Conservation (phyloP, 2,113 vertebrate species). For the Peucedramus taeniatus region DNA sequence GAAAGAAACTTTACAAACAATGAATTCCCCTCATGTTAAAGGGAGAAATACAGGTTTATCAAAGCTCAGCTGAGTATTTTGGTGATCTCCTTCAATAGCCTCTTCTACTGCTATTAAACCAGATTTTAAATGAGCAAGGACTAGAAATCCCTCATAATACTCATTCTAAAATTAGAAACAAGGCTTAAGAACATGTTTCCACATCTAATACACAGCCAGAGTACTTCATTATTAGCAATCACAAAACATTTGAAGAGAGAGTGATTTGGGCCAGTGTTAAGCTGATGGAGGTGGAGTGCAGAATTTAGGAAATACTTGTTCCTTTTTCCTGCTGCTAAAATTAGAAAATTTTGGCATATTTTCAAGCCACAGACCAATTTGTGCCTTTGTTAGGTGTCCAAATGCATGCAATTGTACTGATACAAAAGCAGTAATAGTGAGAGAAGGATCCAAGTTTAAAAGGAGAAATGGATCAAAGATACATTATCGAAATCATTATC, state of each 20-base stretch:
- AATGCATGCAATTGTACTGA: background rate
- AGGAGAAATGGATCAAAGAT: background rate
- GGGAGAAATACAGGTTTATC: background rate
- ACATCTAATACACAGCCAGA: background rate
- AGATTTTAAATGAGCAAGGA: background rate
- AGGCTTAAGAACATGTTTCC: background rate
- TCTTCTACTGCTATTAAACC: background rate
- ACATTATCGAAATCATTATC: background rate
- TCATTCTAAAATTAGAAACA: slow-evolving; percentile 20
- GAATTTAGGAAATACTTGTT: slow-evolving; percentile 35
- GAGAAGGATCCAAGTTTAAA: background rate
- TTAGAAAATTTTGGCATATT: slow-evolving; percentile 45
- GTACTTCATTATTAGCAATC: slow-evolving; percentile 49
- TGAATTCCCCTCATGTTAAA: background rate
- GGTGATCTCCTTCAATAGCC: background rate
- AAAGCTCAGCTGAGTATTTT: slow-evolving; percentile 5
- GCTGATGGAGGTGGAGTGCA: background rate
- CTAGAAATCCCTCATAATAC: background rate
- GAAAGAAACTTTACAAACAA: background rate
- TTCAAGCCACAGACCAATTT: slow-evolving; percentile 19
- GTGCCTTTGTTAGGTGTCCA: background rate
- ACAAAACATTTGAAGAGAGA: slow-evolving; percentile 40
- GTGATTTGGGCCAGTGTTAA: slow-evolving; percentile 5
- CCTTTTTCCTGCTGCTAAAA: slow-evolving; percentile 17
- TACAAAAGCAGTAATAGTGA: background rate